Conservation (phyloP, 2,113 vertebrate species). For the Lepidothrix coronata region DNA sequence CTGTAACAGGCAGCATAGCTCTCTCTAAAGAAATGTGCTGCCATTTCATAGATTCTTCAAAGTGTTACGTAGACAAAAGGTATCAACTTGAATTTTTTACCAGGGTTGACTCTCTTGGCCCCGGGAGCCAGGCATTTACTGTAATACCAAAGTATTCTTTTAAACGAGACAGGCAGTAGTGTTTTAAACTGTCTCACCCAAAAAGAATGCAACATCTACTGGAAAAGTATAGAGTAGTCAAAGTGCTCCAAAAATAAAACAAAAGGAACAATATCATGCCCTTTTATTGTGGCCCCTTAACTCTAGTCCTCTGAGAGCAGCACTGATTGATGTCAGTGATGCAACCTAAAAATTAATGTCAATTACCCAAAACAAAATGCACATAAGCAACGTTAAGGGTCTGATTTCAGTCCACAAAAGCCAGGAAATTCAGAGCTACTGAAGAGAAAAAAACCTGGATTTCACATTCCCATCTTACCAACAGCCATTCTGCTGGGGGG, state of each 20-base stretch:
- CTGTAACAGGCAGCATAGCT: constrained; percentile 23
- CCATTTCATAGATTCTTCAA: constrained; percentile 42
- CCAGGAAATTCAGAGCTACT: constrained; percentile 59
- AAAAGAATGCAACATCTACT: constrained; percentile 57
- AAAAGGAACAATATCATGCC: constrained; percentile 44
- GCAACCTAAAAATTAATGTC: constrained; percentile 66
- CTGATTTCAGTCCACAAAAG: constrained; percentile 66
- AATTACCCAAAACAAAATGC: constrained; percentile 65
- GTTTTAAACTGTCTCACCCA: constrained; percentile 55
- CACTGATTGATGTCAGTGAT: constrained; percentile 41
- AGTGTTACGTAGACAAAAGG: constrained; percentile 23
- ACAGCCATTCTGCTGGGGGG: not conserved
- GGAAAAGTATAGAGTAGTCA: constrained; percentile 60
- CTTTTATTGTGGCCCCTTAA: constrained; percentile 59
- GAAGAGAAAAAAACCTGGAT: constrained; percentile 34
- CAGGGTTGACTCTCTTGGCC: constrained; percentile 37
- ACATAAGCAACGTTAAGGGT: constrained; percentile 31
- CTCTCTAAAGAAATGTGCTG: constrained; percentile 20
- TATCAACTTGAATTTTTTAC: constrained; percentile 58
- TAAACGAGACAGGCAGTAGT: constrained; percentile 22
- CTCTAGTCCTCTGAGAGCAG: constrained; percentile 42
- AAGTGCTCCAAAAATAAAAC: constrained; percentile 61
- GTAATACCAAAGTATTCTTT: constrained; percentile 38
- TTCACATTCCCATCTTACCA: constrained; percentile 44
- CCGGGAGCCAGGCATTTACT: constrained; percentile 31